Evolutionary conservation across 2,797 vertebrate species (phyloP), one percentile per base, ranked within the genome.

Genomic region (Sebastolobus altivelis): DNA sequence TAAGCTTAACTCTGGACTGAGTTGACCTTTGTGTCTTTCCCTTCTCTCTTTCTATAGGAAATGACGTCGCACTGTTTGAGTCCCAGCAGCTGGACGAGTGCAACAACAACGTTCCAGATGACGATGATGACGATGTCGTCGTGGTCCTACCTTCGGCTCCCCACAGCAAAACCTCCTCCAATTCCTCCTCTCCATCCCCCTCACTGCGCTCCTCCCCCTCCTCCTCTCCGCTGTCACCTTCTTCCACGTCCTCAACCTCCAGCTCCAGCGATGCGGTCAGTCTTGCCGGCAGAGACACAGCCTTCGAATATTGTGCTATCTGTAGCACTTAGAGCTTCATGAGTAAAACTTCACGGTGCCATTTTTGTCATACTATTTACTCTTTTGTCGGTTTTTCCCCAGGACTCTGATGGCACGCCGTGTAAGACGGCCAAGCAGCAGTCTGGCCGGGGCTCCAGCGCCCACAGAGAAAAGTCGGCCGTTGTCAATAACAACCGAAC

Each of bases 391-490:
- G 0, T 22, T 58, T 67, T 70, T n/a, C 29, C 10, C 2, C 84
- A 98, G 98, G 98, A 99, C 95, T 99, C 98, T 65, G 98, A 99
- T 58, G 97, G 97, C 72, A 99, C 97, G 65, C 98, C 98, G 5
- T 98, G 96, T 93, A 99, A 99, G 95, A 97, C 98, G 7, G 97
- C 96, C 40, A 99, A 99, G 88, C 98, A 99, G 81, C 96, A 97
- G 92, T 93, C 96, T 79, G 96, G 95, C 86, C 95, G 95, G 61
- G 95, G 95, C 31, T 84, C 97, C 81, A 84, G 95, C 9, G 80
- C 93, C 80, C 97, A 94, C 95, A 96, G 95, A 94, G 98, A 99
- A 77, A 95, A 94, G 86, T 88, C 96, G 40, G 90, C 95, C 75
- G 95, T 94, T 5, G 92, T 93, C 72, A 81, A 77, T 63, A 94